These are phyloP conservation scores for Nomada fabriciana DNA, from an alignment of 2,888 invertebrate species.

Conservation along the genomic window DNA sequence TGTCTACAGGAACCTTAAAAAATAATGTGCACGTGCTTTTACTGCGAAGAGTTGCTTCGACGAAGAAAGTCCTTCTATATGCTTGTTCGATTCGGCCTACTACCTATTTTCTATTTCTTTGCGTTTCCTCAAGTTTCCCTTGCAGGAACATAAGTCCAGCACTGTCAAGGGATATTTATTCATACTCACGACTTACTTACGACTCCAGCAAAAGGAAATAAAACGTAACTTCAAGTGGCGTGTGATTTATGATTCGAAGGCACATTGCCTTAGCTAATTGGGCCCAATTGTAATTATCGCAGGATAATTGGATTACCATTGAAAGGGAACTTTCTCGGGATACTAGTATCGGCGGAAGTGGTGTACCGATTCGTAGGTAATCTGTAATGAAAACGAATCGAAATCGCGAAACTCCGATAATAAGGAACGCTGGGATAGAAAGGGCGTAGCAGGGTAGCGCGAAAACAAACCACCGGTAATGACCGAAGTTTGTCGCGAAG, in stretches of 20 bases:
- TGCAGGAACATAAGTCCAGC: too few relatives aligned
- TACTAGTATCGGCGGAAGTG: constrained; percentile 19
- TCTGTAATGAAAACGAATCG: constrained; percentile 40
- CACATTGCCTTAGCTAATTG: not conserved
- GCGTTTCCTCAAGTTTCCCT: too few relatives aligned
- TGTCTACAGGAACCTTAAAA: constrained; percentile 17
- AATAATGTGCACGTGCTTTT: not conserved
- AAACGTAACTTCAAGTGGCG: not conserved
- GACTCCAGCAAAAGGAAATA: not conserved
- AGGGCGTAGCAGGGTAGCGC: not conserved
- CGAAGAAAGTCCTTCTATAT: too few relatives aligned
- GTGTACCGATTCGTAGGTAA: constrained; percentile 23
- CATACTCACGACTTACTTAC: too few relatives aligned
- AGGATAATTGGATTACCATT: constrained; percentile 39
- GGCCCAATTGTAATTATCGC: constrained; percentile 37
- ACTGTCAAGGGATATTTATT: too few relatives aligned
- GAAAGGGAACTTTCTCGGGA: not conserved
- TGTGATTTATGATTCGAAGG: not conserved
- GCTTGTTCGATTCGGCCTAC: too few relatives aligned
- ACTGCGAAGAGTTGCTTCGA: too few relatives aligned
- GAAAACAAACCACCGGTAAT: constrained; percentile 53
- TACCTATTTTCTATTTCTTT: too few relatives aligned
- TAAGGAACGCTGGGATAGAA: constrained; percentile 28
- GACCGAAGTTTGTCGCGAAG: constrained; percentile 53
- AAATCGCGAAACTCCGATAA: constrained; percentile 51